A percentile compares a stretch with the other conserved stretches of the same genome.
These are phyloP conservation scores for Thymallus thymallus DNA, from an alignment of 2,113 vertebrate genomes.

Conservation along the genomic window DNA sequence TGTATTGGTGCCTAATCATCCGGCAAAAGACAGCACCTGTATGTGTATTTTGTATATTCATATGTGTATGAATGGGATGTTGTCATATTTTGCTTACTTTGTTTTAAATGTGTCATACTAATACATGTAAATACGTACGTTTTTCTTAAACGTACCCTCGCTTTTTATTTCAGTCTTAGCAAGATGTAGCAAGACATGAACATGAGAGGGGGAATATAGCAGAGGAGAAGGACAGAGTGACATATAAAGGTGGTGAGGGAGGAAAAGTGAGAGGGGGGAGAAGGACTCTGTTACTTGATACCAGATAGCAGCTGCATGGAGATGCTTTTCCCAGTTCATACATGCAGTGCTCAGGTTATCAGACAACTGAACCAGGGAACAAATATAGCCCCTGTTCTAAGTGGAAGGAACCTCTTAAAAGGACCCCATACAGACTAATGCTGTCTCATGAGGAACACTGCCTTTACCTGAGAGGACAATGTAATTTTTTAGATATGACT, in stretches of 20 bases:
- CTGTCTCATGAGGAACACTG: background rate
- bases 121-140: no score
- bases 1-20: background rate
- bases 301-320: conserved; percentile 76
- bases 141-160: no score
- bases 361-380: conserved; percentile 35
- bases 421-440: background rate
- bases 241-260: background rate
- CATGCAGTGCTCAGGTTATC: conserved; percentile 59
- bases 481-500: no score
- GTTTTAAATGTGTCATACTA: background rate
- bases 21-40: no score
- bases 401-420: conserved; percentile 38
- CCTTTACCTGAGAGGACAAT: background rate
- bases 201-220: no score
- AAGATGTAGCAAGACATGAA: no score
- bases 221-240: background rate
- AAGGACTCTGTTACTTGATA: conserved; percentile 61
- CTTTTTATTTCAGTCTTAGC: no score
- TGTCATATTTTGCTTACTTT: background rate
- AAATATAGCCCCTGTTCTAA: conserved; percentile 46
- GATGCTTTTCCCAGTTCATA: conserved; percentile 69
- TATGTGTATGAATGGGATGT: background rate
- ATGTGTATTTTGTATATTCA: no score
- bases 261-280: background rate